Percentiles rank a stretch among this genome's conserved stretches.
Evolutionary conservation across 2,113 vertebrate species (phyloP).

Genomic region (Ciconia boyciana): DNA sequence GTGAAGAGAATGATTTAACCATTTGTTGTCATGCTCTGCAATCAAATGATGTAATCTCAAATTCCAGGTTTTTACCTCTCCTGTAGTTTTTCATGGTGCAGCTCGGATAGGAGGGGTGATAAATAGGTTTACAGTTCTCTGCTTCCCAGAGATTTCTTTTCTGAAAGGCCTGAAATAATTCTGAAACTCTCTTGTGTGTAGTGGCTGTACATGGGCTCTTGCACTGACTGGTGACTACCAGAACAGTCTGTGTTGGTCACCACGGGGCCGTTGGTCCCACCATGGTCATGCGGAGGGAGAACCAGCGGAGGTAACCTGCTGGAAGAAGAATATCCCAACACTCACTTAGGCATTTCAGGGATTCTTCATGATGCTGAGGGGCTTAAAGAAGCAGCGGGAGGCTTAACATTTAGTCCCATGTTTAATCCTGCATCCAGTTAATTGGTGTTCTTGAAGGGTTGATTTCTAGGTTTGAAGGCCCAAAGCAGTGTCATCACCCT

Average conservation of each 20-base stretch:
- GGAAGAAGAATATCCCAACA: background rate
- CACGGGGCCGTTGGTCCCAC: rapidly evolving
- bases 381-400: background rate
- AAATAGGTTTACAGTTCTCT: background rate
- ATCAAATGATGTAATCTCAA: background rate
- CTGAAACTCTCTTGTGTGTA: background rate
- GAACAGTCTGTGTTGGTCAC: background rate
- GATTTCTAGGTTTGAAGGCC: background rate
- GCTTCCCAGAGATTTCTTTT: background rate
- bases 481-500: background rate
- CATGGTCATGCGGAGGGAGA: background rate
- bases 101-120: background rate
- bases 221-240: background rate
- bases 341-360: background rate
- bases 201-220: background rate
- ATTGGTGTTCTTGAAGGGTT: background rate
- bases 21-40: background rate
- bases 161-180: background rate
- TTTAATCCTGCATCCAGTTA: background rate
- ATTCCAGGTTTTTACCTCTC: background rate
- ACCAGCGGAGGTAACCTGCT: background rate
- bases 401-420: background rate
- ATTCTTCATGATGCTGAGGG: background rate
- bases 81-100: background rate
- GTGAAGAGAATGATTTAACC: background rate